Evolutionary conservation across 2,797 vertebrate species (phyloP).

Genomic region (Phalloptychus januarius): DNA sequence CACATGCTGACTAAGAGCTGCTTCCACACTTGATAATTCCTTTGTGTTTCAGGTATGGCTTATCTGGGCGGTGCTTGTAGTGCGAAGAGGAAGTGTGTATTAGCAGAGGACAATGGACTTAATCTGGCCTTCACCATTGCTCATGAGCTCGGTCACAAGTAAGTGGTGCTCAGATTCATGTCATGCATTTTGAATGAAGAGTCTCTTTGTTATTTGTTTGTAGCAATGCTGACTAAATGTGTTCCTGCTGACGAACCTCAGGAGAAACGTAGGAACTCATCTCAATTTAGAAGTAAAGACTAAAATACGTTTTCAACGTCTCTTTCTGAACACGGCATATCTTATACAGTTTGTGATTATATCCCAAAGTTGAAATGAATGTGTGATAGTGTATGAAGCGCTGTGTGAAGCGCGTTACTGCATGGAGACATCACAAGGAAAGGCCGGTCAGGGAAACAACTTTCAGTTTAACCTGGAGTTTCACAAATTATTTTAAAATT

Average conservation of each 20-base stretch:
- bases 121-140: conserved; percentile 97
- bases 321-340: not conserved
- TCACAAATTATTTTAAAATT: not conserved
- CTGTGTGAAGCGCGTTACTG: not conserved
- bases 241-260: not conserved
- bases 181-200: not conserved
- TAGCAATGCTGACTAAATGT: not conserved
- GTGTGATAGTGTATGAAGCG: not conserved
- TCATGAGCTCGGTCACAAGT: conserved; percentile 98
- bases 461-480: not conserved
- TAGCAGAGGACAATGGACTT: conserved; percentile 96
- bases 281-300: not conserved
- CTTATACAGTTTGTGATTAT: not conserved
- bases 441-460: not conserved
- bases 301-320: not conserved
- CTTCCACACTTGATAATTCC: conserved; percentile 3
- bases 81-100: conserved; percentile 92
- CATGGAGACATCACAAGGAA: not conserved
- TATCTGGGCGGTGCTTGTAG: conserved; percentile 96
- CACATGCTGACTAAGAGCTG: not conserved
- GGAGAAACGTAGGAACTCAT: not conserved
- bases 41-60: conserved; percentile 87
- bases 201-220: not conserved
- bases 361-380: not conserved
- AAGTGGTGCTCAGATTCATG: conserved; percentile 40